A percentile compares a stretch with the other conserved stretches of the same genome.
Evolutionary conservation across 2,797 vertebrate genomes (phyloP).

Genomic region (Pantherophis vulpinus): DNA sequence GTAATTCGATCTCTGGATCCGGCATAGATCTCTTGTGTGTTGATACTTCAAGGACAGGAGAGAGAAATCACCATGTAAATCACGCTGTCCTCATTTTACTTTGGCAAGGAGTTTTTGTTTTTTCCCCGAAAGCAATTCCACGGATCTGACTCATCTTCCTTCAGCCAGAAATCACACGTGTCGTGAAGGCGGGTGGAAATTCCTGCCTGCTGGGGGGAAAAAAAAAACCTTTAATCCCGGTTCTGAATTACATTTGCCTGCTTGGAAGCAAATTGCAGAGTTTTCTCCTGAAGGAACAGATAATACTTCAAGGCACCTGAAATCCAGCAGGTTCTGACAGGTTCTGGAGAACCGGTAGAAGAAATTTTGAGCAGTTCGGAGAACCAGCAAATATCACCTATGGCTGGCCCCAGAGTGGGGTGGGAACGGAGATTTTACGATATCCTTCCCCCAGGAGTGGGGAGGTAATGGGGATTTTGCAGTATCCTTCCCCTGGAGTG

Average conservation of each 20-base stretch:
- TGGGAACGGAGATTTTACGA: too few species aligned
- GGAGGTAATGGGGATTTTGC: too few species aligned
- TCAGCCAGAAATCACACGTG: neutral
- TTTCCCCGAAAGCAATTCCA: neutral
- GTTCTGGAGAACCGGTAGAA: too few species aligned
- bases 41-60: neutral
- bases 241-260: neutral
- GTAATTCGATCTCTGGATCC: neutral
- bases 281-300: neutral
- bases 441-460: too few species aligned
- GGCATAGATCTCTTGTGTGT: neutral
- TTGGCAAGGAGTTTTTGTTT: neutral
- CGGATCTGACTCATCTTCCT: slow-evolving; percentile 1
- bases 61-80: neutral
- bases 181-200: neutral
- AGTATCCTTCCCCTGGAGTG: too few species aligned
- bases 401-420: too few species aligned
- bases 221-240: neutral
- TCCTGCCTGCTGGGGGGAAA: neutral
- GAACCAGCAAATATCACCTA: too few species aligned
- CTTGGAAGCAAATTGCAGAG: neutral
- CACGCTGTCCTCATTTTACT: neutral
- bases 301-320: neutral
- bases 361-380: too few species aligned
- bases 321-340: too few species aligned